Percentiles rank a stretch among this genome's conserved stretches.
Conservation (phyloP, 2,888 invertebrate genomes). For the Chrysodeixis includens region DNA sequence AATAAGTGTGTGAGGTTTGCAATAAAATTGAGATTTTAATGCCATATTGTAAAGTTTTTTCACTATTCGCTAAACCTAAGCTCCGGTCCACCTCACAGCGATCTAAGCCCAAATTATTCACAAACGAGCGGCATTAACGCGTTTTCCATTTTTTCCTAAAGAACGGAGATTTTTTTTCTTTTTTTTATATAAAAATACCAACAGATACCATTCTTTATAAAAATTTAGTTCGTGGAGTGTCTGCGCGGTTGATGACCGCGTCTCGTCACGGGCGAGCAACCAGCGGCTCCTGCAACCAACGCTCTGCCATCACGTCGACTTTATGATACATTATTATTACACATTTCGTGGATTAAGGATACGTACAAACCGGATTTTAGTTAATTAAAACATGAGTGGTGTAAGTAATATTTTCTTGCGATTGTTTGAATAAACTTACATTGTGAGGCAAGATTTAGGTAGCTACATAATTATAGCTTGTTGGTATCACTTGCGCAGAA, state of each 20-base stretch:
- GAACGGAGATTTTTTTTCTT: slow-evolving; percentile 47
- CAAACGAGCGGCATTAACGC: slow-evolving; percentile 28
- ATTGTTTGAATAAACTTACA: slow-evolving; percentile 45
- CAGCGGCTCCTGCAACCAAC: slow-evolving; percentile 62
- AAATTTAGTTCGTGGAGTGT: slow-evolving; percentile 64
- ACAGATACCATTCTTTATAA: slow-evolving; percentile 61
- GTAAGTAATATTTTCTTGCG: slow-evolving; percentile 47
- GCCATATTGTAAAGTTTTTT: background rate
- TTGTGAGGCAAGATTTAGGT: slow-evolving; percentile 22
- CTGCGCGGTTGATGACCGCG: slow-evolving; percentile 70
- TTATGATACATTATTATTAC: slow-evolving; percentile 60
- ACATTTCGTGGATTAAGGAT: slow-evolving; percentile 60
- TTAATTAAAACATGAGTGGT: slow-evolving; percentile 49
- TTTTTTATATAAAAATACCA: slow-evolving; percentile 58
- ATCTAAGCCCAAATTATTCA: slow-evolving; percentile 25
- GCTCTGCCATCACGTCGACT: slow-evolving; percentile 54
- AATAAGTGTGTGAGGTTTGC: background rate
- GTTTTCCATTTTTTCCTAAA: slow-evolving; percentile 42
- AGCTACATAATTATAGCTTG: too few species aligned
- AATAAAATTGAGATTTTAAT: slow-evolving; percentile 7
- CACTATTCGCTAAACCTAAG: slow-evolving; percentile 5
- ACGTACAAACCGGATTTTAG: slow-evolving; percentile 55
- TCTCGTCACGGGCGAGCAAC: slow-evolving; percentile 67
- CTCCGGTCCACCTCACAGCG: slow-evolving; percentile 11
- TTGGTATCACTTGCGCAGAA: too few species aligned